phyloP scores from a whole-genome alignment of 2,113 vertebrate species.

The Montifringilla adamsi region DNA sequence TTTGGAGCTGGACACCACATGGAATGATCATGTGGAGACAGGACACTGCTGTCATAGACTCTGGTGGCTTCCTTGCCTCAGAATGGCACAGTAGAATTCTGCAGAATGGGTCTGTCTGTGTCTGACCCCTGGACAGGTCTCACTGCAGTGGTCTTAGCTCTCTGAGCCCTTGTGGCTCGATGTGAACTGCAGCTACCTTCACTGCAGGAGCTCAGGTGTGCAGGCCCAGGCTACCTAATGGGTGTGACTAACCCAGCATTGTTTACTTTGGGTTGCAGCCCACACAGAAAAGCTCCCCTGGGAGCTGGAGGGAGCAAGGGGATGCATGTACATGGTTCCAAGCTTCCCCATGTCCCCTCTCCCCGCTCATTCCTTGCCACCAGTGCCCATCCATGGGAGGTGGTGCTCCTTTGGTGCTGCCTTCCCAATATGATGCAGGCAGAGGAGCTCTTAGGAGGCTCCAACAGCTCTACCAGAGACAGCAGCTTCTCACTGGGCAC shows the following conservation, averaged over 20 bases:
- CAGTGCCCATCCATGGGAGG: accelerated
- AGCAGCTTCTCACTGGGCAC: neutral
- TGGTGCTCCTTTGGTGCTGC: neutral
- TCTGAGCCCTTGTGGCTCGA: neutral
- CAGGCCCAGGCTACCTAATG: neutral
- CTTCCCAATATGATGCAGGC: accelerated
- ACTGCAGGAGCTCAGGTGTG: neutral
- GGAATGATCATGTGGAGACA: neutral
- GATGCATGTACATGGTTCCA: accelerated
- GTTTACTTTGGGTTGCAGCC: neutral
- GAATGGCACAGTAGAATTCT: neutral
- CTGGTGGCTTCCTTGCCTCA: accelerated
- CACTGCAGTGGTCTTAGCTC: accelerated
- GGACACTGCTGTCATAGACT: neutral
- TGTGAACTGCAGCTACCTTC: neutral
- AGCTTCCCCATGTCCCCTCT: neutral
- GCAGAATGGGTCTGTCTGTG: neutral
- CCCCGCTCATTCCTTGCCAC: accelerated
- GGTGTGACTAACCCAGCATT: accelerated
- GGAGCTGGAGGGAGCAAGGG: neutral
- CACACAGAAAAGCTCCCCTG: neutral
- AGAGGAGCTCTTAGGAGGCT: neutral
- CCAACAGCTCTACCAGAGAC: neutral
- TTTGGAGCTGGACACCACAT: neutral
- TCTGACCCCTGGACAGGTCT: neutral